phyloP scores from a whole-genome alignment of 2,113 vertebrate species.

The Lophochroa leadbeateri region DNA sequence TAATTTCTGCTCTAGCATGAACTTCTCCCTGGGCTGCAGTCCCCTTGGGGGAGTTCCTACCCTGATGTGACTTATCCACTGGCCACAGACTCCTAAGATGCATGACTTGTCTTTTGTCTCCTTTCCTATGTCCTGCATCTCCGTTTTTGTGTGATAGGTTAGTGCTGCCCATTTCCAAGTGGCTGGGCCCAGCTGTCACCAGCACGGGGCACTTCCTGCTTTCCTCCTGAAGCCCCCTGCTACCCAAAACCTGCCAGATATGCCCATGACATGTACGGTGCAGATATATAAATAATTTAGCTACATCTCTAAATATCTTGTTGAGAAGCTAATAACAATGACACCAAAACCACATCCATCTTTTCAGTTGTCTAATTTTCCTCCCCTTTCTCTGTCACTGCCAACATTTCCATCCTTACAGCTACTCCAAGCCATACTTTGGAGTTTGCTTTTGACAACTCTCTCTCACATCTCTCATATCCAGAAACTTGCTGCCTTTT shows the following conservation, averaged over 20 bases:
- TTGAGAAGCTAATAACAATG: not conserved
- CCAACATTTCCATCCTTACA: not conserved
- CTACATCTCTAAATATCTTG: not conserved
- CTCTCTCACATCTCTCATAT: not conserved
- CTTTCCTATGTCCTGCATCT: not conserved
- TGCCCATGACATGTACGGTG: not conserved
- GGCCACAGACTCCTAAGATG: not conserved
- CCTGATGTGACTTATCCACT: not conserved
- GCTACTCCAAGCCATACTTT: not conserved
- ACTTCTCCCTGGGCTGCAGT: not conserved
- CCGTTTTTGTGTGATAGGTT: fast-evolving
- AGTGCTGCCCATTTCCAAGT: not conserved
- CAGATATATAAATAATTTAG: not conserved
- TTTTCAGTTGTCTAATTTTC: not conserved
- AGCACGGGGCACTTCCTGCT: fast-evolving
- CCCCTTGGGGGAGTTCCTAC: fast-evolving
- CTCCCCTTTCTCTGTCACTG: not conserved
- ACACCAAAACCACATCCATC: not conserved
- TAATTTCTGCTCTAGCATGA: not conserved
- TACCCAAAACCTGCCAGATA: not conserved
- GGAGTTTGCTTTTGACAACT: not conserved
- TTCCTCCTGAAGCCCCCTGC: not conserved
- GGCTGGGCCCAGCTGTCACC: not conserved
- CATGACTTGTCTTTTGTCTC: not conserved
- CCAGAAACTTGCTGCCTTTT: not conserved